Base-by-base conservation (phyloP, 30 jellyfish, hydroid and myxozoan species). In the Aurelia aurita complex sp. Pacific region DNA sequence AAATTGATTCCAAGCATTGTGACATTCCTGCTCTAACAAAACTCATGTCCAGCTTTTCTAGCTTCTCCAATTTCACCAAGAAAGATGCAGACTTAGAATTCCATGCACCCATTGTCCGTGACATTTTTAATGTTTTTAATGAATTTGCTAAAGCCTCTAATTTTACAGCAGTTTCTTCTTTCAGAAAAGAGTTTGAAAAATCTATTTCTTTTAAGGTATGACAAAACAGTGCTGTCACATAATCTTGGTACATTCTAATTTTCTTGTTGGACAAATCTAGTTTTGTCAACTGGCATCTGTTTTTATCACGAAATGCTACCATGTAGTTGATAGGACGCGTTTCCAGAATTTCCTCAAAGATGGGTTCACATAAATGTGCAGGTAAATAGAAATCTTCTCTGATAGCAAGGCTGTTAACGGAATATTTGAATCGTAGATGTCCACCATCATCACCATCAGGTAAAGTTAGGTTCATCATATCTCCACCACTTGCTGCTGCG, bases 51-150 rank as follows among this genome's bases (percentile, higher is more conserved):
- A 82, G 85, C 14, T 38, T 43, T 62, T 59, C 61, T 53, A 82
- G 40, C 17, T 59, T 40, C 29, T 71, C 34, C 7, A 82, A 42
- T 4, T 68, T 43, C 32, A 40, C 46, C 14, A 82, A 42, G 46
- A 82, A 71, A 40, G 19, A 3, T 23, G 85, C 85, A 42, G 75
- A 80, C 11, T 71, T 60, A 7, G 32, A 7, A 1, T 53, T 36
- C 85, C 85, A 64, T n/a, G 71, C 8, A 53, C 97, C 94, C 23
- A 36, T 35, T 9, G 91, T 91, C 14, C 64, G 76, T 64, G 94
- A 80, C 65, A 90, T 79, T 38, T 69, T 70, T 62, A 90, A 73
- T 18, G 43, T 54, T 59, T 69, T 67, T 67, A 90, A 73, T 8
- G 85, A 61, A 42, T 64, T 70, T 13, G 82, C 83, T 13, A 73